Evolutionary conservation across 2,113 vertebrate species (phyloP).

Genomic region (Leptobrachium leishanense): DNA sequence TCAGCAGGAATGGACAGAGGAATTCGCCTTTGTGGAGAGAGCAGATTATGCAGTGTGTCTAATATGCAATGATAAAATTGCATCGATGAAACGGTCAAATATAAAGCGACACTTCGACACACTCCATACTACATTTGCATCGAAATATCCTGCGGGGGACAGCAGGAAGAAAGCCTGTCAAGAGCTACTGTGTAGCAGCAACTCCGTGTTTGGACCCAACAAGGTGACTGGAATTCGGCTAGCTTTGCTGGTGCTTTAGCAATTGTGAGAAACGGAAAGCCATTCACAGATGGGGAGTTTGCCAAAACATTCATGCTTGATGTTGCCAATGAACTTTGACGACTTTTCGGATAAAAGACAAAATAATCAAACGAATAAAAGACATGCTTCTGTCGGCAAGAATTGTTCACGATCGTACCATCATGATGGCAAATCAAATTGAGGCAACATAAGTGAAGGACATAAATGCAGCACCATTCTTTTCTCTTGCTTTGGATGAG

Average conservation of each 20-base stretch:
- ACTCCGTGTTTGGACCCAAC: conserved; percentile 32
- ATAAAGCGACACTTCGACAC: conserved; percentile 44
- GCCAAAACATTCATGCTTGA: no score
- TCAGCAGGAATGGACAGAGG: no score
- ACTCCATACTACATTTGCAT: conserved; percentile 30
- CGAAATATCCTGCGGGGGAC: conserved; percentile 47
- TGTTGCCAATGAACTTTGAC: no score
- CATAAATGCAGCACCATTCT: conserved; percentile 47
- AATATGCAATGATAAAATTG: conserved; percentile 52
- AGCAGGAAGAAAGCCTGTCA: conserved; percentile 49
- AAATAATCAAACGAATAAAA: no score
- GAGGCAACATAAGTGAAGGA: conserved; percentile 53
- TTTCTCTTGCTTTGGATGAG: conserved; percentile 47
- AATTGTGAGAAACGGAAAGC: conserved; percentile 52
- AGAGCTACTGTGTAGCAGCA: conserved; percentile 53
- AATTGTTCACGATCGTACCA: conserved; percentile 48
- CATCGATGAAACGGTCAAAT: conserved; percentile 50
- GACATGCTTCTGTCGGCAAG: conserved; percentile 1
- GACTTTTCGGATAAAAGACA: no score
- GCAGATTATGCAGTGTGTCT: conserved; percentile 46
- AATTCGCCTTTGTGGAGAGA: conserved; percentile 8
- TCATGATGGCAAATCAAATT: conserved; percentile 52
- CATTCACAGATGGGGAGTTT: background rate
- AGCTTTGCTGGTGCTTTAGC: conserved; percentile 50
- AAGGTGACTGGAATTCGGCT: conserved; percentile 45